These are phyloP conservation scores for Chrysomela aeneicollis DNA, from an alignment of 2,888 invertebrate species.

Conservation along the genomic window DNA sequence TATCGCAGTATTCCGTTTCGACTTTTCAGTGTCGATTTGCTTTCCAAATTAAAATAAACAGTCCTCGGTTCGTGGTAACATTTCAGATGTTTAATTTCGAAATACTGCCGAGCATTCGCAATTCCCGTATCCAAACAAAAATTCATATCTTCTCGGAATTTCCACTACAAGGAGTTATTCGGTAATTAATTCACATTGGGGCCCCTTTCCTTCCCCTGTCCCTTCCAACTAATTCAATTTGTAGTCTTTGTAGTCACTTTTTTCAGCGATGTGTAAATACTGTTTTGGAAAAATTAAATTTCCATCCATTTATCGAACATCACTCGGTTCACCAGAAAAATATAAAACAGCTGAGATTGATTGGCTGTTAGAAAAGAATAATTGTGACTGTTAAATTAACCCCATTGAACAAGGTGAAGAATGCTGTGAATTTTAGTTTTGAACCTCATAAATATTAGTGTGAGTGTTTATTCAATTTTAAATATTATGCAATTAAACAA, in stretches of 20 bases:
- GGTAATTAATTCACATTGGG: slow-evolving; percentile 47
- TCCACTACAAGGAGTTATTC: slow-evolving; percentile 10
- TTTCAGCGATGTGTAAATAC: slow-evolving; percentile 30
- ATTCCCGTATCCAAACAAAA: slow-evolving; percentile 41
- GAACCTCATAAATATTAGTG: no score
- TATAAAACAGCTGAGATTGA: no score
- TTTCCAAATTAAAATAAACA: slow-evolving; percentile 29
- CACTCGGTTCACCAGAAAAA: no score
- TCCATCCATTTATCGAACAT: slow-evolving; percentile 39
- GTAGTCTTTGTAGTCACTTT: not conserved
- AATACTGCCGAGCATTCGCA: slow-evolving; percentile 32
- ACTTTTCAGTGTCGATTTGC: slow-evolving; percentile 9
- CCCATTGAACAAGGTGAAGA: no score
- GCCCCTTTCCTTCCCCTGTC: slow-evolving; percentile 18
- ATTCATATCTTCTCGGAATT: slow-evolving; percentile 28
- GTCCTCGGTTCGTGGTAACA: slow-evolving; percentile 18
- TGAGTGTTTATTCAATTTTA: no score
- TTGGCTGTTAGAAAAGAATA: no score
- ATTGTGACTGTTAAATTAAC: no score
- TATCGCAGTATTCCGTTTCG: slow-evolving; percentile 6
- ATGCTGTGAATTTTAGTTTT: no score
- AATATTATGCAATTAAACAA: no score
- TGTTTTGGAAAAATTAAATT: slow-evolving; percentile 25
- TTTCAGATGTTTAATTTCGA: slow-evolving; percentile 32
- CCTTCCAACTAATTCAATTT: not conserved